phyloP scores from a whole-genome alignment of 2,888 invertebrate species.

The Girardia tigrina region DNA sequence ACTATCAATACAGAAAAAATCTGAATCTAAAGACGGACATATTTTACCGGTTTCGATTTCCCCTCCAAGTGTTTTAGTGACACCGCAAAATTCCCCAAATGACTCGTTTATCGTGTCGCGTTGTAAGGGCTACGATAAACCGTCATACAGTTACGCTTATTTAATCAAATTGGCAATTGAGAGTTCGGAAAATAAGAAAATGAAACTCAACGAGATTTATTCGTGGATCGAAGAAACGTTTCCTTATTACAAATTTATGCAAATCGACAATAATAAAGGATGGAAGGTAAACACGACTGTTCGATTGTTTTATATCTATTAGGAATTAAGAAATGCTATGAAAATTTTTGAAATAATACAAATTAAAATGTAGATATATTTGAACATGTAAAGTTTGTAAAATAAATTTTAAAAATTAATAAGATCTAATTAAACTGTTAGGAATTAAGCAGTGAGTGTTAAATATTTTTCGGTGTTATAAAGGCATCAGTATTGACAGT shows the following conservation, averaged over 20 bases:
- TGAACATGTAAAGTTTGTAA: too few species aligned
- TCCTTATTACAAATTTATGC: conserved; percentile 34
- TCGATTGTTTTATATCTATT: too few species aligned
- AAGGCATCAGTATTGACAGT: too few species aligned
- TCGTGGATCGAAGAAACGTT: conserved; percentile 37
- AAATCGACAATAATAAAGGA: conserved; percentile 32
- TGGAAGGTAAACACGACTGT: too few species aligned
- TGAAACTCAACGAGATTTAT: conserved; percentile 36
- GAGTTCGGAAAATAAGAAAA: conserved; percentile 34
- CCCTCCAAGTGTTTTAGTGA: not conserved
- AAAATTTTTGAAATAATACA: too few species aligned
- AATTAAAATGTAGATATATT: too few species aligned
- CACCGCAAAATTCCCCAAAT: conserved; percentile 2
- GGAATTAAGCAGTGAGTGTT: too few species aligned
- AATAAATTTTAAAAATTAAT: too few species aligned
- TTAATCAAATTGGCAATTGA: conserved; percentile 36
- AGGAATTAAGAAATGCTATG: too few species aligned
- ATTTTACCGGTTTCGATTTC: not conserved
- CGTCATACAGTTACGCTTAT: conserved; percentile 37
- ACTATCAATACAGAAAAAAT: not conserved
- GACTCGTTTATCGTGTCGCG: not conserved
- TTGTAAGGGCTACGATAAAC: conserved; percentile 29
- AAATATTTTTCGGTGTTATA: too few species aligned
- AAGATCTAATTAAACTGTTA: too few species aligned
- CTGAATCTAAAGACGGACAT: not conserved